A percentile compares a stretch with the other conserved stretches of the same genome.
phyloP scores from a whole-genome alignment of 2,797 vertebrate species.

The Myotis daubentonii region DNA sequence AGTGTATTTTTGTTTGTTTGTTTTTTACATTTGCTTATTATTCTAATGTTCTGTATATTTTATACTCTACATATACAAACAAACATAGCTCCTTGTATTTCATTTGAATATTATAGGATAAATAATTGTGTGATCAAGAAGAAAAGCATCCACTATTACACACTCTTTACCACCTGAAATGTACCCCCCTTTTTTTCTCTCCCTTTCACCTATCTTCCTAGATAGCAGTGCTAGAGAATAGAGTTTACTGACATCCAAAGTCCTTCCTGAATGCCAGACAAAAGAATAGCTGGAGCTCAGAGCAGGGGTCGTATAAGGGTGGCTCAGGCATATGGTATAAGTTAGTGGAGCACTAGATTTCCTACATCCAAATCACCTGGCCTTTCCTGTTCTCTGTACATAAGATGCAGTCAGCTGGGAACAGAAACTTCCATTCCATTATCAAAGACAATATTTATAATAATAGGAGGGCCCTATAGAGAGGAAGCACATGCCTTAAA shows the following conservation, averaged over 20 bases:
- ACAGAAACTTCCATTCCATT: neutral
- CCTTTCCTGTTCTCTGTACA: neutral
- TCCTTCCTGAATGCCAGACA: neutral
- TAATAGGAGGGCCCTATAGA: neutral
- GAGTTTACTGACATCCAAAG: neutral
- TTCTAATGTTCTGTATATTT: neutral
- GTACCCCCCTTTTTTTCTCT: rapidly evolving
- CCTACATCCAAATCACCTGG: neutral
- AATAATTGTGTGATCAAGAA: neutral
- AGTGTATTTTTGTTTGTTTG: neutral
- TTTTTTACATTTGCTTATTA: neutral
- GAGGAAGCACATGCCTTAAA: neutral
- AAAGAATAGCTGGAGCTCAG: neutral
- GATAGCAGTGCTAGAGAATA: neutral
- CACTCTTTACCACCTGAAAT: neutral
- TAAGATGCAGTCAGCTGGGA: neutral
- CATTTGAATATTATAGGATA: neutral
- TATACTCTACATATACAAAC: neutral
- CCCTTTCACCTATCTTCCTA: neutral
- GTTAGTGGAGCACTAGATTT: neutral
- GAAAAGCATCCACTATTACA: neutral
- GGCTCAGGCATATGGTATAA: neutral
- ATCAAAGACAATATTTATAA: neutral
- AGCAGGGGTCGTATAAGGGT: neutral
- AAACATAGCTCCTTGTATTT: neutral